A percentile compares a stretch with the other conserved stretches of the same genome.
These are phyloP conservation scores for Stramonita haemastoma DNA, from an alignment of 2,888 invertebrate genomes.

Conservation along the genomic window DNA sequence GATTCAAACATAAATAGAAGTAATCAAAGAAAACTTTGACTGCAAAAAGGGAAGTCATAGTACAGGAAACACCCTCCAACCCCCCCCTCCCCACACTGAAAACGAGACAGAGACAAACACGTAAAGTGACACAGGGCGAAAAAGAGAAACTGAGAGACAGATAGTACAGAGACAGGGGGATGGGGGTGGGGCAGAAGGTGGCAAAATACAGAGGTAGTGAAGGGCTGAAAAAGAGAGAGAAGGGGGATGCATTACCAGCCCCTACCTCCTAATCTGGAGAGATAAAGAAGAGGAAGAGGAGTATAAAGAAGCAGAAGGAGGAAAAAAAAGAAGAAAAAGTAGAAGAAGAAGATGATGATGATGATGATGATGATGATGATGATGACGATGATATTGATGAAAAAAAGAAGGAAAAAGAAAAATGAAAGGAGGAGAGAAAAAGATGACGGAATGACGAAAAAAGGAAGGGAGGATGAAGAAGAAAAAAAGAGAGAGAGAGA, in stretches of 20 bases:
- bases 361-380: background rate
- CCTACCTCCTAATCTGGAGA: too few species aligned
- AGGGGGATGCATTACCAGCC: background rate
- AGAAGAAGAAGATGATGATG: conserved; percentile 32
- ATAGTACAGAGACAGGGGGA: too few species aligned
- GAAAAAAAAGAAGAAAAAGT: background rate
- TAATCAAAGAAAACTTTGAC: too few species aligned
- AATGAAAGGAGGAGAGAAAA: background rate
- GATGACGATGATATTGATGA: conserved; percentile 23
- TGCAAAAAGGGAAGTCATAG: too few species aligned
- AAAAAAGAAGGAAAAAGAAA: background rate
- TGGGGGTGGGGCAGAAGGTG: too few species aligned
- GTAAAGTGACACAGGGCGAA: too few species aligned
- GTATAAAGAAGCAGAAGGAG: background rate
- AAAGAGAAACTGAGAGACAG: too few species aligned
- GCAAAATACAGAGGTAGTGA: too few species aligned
- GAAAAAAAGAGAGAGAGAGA: background rate
- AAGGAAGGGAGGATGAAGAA: conserved; percentile 5
- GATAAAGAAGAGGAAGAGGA: background rate
- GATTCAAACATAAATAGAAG: too few species aligned
- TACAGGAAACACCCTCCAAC: too few species aligned
- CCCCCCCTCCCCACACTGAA: too few species aligned
- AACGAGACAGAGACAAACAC: too few species aligned
- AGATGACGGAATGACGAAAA: background rate
- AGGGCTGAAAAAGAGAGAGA: background rate